Base-by-base conservation (phyloP, 1,140 invertebrate species). In the Nasonia longicornis region DNA sequence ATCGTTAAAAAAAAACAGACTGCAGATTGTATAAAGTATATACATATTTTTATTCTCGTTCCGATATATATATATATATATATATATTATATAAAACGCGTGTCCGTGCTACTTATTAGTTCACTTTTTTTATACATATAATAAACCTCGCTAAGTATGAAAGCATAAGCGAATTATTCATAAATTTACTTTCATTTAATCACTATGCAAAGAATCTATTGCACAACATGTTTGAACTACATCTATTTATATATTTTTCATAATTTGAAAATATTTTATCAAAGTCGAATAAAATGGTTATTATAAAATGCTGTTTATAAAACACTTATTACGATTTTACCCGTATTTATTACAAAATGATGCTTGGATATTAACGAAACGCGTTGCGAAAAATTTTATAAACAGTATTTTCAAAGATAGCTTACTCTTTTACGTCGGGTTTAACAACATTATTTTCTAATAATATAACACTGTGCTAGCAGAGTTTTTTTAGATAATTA, bases 11-110 rank as follows among this genome's bases (percentile, higher is more conserved):
- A 77, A 70, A 81, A 76, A 81, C 66, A 81, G 73, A 81, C 79
- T 81, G 80, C 80, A 77, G 52, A 81, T 81, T 81, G 75, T 81
- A 81, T 81, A 81, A 77, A 81, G 74, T 77, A 81, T 81, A 81
- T 81, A 81, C 66, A 81, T 81, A 77, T 77, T 81, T 77, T 81
- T 77, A 71, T 81, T 76, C 66, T 77, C 35, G 75, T 77, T 72
- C 80, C 74, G 75, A 81, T 81, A 77, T 81, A 26, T 26, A 26
- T 26, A 26, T 26, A 26, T 26, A 26, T 26, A 26, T 26, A 26
- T 26, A 26, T 26, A 75, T 66, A 71, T 72, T 77, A 77, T 77
- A 81, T 77, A 48, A 77, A 77, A 72, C 80, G 74, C 80, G 75
- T 72, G 75, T 77, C 80, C 80, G 80, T 81, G 80, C 69, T 81